These are phyloP conservation scores for Leiothrix lutea DNA, from an alignment of 2,113 vertebrate species.

Conservation along the genomic window DNA sequence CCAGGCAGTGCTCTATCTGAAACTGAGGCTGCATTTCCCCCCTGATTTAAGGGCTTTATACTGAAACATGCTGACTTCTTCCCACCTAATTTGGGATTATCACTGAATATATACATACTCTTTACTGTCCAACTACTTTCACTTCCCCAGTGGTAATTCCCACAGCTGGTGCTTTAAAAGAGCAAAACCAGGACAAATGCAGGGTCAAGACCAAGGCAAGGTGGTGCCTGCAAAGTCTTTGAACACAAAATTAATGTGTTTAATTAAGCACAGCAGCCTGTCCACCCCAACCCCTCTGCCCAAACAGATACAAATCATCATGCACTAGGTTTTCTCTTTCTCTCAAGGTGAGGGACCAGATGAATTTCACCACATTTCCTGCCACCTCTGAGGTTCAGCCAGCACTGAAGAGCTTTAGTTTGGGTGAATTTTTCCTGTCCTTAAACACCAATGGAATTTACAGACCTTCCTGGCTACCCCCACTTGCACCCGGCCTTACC, in stretches of 20 bases:
- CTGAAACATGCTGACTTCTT: neutral
- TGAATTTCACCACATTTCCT: neutral
- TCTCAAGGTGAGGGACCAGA: neutral
- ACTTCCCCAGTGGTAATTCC: neutral
- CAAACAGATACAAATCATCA: neutral
- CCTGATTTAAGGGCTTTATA: neutral
- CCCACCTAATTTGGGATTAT: neutral
- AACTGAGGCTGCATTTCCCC: neutral
- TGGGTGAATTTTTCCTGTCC: neutral
- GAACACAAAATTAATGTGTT: neutral
- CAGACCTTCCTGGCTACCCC: too few species aligned
- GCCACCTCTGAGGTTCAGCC: neutral
- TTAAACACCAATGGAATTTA: neutral
- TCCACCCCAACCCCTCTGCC: neutral
- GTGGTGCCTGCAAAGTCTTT: neutral
- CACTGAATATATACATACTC: accelerated
- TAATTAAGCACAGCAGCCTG: neutral
- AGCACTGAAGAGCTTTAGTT: neutral
- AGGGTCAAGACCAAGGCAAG: neutral
- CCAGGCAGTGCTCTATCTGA: neutral
- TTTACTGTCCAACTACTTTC: neutral
- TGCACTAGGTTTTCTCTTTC: accelerated
- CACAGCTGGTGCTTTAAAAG: neutral
- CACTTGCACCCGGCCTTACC: accelerated
- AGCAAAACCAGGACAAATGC: neutral